Conservation (phyloP, 2,113 vertebrate genomes). For the Corynorhinus townsendii region DNA sequence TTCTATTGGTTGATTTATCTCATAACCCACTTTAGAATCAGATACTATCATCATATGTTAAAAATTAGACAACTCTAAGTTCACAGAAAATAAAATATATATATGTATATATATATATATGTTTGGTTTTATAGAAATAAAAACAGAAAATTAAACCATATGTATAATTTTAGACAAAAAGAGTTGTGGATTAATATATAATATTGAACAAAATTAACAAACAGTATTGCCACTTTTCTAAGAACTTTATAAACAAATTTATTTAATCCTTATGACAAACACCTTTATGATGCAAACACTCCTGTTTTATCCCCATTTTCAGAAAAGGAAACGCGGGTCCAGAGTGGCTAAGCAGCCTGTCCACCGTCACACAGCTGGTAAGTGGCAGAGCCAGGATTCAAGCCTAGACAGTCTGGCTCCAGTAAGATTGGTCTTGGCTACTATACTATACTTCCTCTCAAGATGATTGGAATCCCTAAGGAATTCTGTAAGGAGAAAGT, state of each 20-base stretch:
- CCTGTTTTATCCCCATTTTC: background rate
- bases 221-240: background rate
- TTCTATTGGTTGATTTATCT: background rate
- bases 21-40: background rate
- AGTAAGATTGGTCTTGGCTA: background rate
- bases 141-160: background rate
- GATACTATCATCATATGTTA: background rate
- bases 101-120: rapidly evolving
- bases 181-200: background rate
- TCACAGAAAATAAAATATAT: background rate
- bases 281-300: background rate
- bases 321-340: background rate
- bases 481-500: background rate
- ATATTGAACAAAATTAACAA: background rate
- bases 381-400: background rate
- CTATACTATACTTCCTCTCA: background rate
- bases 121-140: background rate
- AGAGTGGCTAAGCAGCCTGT: background rate
- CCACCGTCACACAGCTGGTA: background rate
- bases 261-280: background rate
- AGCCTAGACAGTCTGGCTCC: background rate
- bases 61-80: background rate
- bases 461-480: background rate
- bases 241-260: background rate
- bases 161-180: background rate